Base-by-base conservation (phyloP, 2,888 invertebrate genomes). In the Lasioglossum oenotherae region DNA sequence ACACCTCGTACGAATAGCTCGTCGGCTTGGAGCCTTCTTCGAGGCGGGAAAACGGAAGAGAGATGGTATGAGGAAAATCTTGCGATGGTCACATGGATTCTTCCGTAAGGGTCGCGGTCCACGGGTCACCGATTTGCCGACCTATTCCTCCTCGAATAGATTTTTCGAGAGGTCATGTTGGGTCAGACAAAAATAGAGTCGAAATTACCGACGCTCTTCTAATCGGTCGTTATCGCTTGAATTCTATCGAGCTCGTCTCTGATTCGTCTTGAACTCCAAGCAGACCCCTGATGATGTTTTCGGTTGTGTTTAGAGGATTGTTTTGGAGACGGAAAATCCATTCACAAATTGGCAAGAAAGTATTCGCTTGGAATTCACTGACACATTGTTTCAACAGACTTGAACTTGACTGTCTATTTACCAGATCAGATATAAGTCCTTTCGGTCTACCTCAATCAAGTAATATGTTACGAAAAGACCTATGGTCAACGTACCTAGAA, bases 201-300 rank as follows among this genome's bases (percentile, higher is more conserved):
- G 38, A 74, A 84, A 80, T 80, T 80, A 77, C 80, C 46, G 69
- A 67, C 72, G 84, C 44, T 83, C 84, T 84, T 84, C 53, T 75
- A 74, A 79, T 44, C 46, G 14, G 23, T 41, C 35, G 67, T 84
- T 84, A 78, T 84, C 72, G 57, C 31, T 72, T 10, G 12, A 19
- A 46, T 23, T 31, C 23, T 16, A 19, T 46, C 46, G 35, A 67
- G 35, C 16, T 35, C 8, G 8, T 67, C 19, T 19, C 8, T 31
- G 31, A 67, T 67, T 67, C 67, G 67, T 67, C 19, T 67, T 67
- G 67, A 67, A 67, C 19, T 67, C 19, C 35, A 16, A 23, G 8
- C 67, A 35, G 35, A 35, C 35, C 19, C 8, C 16, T 31, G 49
- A 38, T 38, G 38, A 8, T 23, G 69, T 38, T 10, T 35, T 69